These are phyloP conservation scores for Ormyrus pomaceus DNA, from an alignment of 2,888 invertebrate genomes.

Conservation along the genomic window DNA sequence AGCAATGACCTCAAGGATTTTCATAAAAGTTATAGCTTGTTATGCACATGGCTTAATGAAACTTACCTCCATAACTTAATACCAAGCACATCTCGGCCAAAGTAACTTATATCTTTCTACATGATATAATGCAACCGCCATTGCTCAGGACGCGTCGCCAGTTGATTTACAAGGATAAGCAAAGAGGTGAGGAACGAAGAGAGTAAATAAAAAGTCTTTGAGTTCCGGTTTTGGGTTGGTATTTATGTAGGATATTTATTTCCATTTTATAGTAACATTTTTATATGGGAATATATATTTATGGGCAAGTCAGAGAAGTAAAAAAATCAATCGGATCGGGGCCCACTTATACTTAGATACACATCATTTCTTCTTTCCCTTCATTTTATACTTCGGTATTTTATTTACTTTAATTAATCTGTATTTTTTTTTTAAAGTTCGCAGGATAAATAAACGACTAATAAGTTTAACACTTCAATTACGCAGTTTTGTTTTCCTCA, in stretches of 20 bases:
- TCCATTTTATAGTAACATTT: constrained; percentile 67
- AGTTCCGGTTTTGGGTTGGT: constrained; percentile 59
- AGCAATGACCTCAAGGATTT: constrained; percentile 49
- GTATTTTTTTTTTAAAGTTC: constrained; percentile 54
- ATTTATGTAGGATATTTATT: constrained; percentile 70
- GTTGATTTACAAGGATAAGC: background rate
- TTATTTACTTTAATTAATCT: constrained; percentile 32
- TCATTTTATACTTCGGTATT: constrained; percentile 56
- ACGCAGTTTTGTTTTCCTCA: constrained; percentile 43
- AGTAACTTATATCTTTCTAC: constrained; percentile 23
- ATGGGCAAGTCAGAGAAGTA: constrained; percentile 68
- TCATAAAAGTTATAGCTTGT: constrained; percentile 33
- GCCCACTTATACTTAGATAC: constrained; percentile 64
- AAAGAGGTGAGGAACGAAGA: background rate
- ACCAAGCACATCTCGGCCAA: background rate
- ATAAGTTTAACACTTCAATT: constrained; percentile 56
- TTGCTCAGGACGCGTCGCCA: background rate
- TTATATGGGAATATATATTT: constrained; percentile 67
- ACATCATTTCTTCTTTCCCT: constrained; percentile 55
- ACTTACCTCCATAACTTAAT: constrained; percentile 41
- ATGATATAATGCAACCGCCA: background rate
- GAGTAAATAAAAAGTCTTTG: constrained; percentile 21
- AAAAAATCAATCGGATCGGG: constrained; percentile 66
- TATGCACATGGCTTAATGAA: constrained; percentile 44
- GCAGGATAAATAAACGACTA: constrained; percentile 56